phyloP scores from a whole-genome alignment of 2,113 vertebrate genomes.

The Alosa alosa region DNA sequence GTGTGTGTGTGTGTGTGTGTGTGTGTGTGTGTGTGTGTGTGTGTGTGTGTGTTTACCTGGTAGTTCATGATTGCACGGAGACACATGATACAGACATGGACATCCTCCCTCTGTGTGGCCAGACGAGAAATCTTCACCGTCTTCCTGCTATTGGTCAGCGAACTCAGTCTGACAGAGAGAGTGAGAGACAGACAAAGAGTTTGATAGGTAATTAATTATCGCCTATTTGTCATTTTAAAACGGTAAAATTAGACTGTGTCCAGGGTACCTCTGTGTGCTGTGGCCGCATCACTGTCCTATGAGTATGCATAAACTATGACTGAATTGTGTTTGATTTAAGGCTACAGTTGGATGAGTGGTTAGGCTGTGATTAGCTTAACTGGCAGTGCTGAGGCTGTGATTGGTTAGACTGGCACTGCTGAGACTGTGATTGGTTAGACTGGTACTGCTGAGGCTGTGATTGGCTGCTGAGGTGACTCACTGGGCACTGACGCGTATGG shows the following conservation, averaged over 20 bases:
- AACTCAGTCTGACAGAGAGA: conserved; percentile 57
- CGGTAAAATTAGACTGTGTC: not conserved
- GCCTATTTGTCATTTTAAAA: not conserved
- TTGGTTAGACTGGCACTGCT: not conserved
- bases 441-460: not conserved
- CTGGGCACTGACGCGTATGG: conserved; percentile 69
- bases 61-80: conserved; percentile 98
- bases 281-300: not conserved
- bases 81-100: conserved; percentile 96
- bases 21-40: conserved; percentile 10
- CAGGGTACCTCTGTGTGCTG: not conserved
- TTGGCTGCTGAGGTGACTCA: conserved; percentile 52
- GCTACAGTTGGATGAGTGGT: not conserved
- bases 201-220: not conserved
- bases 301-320: not conserved
- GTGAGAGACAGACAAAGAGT: not conserved
- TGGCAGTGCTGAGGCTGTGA: not conserved
- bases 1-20: not conserved
- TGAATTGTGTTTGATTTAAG: not conserved
- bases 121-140: conserved; percentile 76
- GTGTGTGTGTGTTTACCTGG: conserved; percentile 74
- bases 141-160: conserved; percentile 73
- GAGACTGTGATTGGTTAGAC: not conserved
- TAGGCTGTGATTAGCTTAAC: not conserved
- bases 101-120: conserved; percentile 85